These are phyloP conservation scores for Polypedilum pembai DNA, from an alignment of 1,140 invertebrate species.

Conservation along the genomic window DNA sequence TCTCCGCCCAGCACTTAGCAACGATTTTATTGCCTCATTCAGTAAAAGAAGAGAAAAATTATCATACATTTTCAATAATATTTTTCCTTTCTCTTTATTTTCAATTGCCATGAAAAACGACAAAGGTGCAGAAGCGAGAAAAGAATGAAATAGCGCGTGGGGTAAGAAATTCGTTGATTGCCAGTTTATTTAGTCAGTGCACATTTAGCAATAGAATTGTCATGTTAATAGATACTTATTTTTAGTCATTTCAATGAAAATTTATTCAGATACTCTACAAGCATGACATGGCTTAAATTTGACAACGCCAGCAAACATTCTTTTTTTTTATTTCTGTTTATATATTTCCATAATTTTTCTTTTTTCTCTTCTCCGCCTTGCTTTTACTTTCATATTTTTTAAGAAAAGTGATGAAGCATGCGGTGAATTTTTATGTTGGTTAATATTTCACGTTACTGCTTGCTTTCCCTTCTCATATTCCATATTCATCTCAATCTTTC, in stretches of 20 bases:
- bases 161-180: background rate
- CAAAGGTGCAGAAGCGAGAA: background rate
- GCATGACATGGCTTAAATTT: background rate
- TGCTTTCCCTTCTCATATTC: background rate
- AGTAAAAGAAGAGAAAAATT: background rate
- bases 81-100: background rate
- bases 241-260: background rate
- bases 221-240: constrained; percentile 21
- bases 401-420: constrained; percentile 20
- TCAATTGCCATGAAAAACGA: background rate
- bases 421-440: constrained; percentile 19
- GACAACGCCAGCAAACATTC: background rate
- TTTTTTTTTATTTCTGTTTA: background rate
- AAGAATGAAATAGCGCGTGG: background rate
- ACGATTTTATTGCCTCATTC: background rate
- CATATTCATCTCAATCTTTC: background rate
- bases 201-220: constrained; percentile 24
- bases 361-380: background rate
- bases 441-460: constrained; percentile 22
- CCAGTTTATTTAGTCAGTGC: constrained; percentile 10
- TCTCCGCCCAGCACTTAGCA: constrained; percentile 2
- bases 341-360: constrained; percentile 10
- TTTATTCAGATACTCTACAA: constrained; percentile 1
- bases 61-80: constrained; percentile 7
- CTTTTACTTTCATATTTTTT: constrained; percentile 19